Base-by-base conservation (phyloP, 1,140 invertebrate genomes). In the Papilio polyxenes region DNA sequence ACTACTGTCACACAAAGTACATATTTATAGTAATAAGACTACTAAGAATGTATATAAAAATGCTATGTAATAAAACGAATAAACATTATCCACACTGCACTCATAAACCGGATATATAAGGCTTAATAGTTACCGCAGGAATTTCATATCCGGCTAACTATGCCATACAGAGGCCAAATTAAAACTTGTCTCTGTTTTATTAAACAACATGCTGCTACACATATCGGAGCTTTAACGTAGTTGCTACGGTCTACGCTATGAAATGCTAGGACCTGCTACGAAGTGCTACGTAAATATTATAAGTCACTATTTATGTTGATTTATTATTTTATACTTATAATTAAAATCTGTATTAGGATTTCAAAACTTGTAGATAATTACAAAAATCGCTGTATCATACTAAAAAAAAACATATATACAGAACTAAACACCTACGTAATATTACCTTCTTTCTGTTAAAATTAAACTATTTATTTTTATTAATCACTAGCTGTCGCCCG, bases 121-220 rank as follows among this genome's bases (percentile, higher is more conserved):
- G 13, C 53, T 62, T 79, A 65, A 79, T 79, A 59, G 77, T 79
- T 37, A 65, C 77, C 77, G 20, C 75, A 77, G 75, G 75, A 77
- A 77, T 77, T 77, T 77, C 75, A 77, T 77, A 77, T 56, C 75
- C 31, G 31, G 77, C 56, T 79, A 79, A 79, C 77, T 79, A 79
- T 65, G 77, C 53, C 17, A 79, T 79, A 44, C 77, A 48, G 77
- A 65, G 77, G 77, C 77, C 37, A 79, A 62, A 79, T 79, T 79
- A 79, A 79, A 79, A 79, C 31, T 62, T 65, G 77, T 65, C 51
- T 56, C n/a, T 44, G 56, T 79, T 79, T 79, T 79, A 79, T 79
- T 79, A 59, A 79, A 79, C 77, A 79, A 79, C 77, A 62, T 79
- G 77, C 44, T 49, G 75, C n/a, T 49, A 76, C 23, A 75, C 74